phyloP scores from a whole-genome alignment of 2,888 invertebrate species.

The Lymantria dispar region DNA sequence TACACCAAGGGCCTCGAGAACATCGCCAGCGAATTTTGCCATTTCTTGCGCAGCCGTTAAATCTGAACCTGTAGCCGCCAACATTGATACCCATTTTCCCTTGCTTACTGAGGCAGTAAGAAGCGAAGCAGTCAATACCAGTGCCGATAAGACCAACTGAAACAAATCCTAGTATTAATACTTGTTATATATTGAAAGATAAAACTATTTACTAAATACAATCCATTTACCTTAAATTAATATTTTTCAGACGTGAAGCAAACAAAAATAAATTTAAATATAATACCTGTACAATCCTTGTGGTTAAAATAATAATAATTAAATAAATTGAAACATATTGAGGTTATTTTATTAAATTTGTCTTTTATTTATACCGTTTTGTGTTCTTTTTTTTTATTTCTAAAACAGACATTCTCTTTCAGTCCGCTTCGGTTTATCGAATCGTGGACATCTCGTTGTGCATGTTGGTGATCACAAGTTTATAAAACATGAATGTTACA shows the following conservation, averaged over 20 bases:
- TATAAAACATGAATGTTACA: slow-evolving; percentile 70
- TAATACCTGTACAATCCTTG: not conserved
- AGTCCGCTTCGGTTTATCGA: slow-evolving; percentile 66
- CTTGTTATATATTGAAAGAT: slow-evolving; percentile 2
- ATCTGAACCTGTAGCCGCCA: slow-evolving; percentile 72
- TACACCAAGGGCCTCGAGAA: slow-evolving; percentile 75
- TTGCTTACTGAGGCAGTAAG: slow-evolving; percentile 77
- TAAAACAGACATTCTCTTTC: slow-evolving; percentile 27
- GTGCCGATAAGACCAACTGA: slow-evolving; percentile 67
- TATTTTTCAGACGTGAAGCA: not conserved
- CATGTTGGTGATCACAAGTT: slow-evolving; percentile 62
- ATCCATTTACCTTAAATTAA: not conserved
- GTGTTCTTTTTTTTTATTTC: slow-evolving; percentile 18
- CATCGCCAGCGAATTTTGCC: slow-evolving; percentile 77
- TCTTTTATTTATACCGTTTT: not conserved
- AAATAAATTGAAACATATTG: not conserved
- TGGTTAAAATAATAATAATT: not conserved
- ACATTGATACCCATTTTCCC: slow-evolving; percentile 79
- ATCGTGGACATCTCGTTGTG: slow-evolving; percentile 62
- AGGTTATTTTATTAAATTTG: not conserved
- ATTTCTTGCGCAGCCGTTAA: slow-evolving; percentile 73
- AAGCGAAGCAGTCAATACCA: slow-evolving; percentile 68
- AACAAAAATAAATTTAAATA: not conserved
- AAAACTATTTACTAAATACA: not conserved
- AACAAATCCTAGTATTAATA: slow-evolving; percentile 24